Evolutionary conservation across 1,140 invertebrate genomes (phyloP), one percentile per base, ranked within the genome.

Genomic region (Conopomorpha cramerella): DNA sequence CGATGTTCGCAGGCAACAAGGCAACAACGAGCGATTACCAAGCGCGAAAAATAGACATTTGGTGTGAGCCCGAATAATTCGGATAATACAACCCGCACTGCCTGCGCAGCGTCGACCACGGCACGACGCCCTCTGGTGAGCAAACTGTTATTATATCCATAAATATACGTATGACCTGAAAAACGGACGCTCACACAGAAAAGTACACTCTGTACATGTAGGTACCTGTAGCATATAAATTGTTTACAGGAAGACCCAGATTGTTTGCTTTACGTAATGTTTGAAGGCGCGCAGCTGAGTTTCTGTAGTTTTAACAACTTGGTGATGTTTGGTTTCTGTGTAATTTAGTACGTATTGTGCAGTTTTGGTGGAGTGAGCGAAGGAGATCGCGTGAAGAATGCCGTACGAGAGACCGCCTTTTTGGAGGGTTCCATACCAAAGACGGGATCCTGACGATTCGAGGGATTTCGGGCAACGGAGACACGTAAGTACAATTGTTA

Each of bases 341-440:
- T n/a, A n/a, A n/a, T n/a, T n/a, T 31, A 8, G 10, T 13, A 31
- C 2, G 30, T 14, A 15, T 14, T 31, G 15, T 31, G 13, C 25
- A 18, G 23, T 19, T 36, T 28, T 34, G 16, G 18, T 7, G 12
- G 18, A 34, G 31, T 11, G 32, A 13, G 19, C 15, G 32, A 8
- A 18, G 19, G 16, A 13, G 32, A 14, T 16, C 14, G 8, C 16
- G 56, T 88, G 92, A 19, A 95, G n/a, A 86, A 70, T 89, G 88
- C 59, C 92, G 66, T 84, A 81, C 54, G 77, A 81, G 53, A 71
- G 82, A 47, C 83, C 83, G 37, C 72, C 83, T 27, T 85, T 85
- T 60, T 85, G 83, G 83, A 77, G 79, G 39, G 62, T 80, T 36
- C 79, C 80, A 8, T 67, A 79, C 42, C 77, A 78, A 38, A 55